Evolutionary conservation across 2,888 invertebrate species (phyloP).

Genomic region (Hypomecis atomaria): DNA sequence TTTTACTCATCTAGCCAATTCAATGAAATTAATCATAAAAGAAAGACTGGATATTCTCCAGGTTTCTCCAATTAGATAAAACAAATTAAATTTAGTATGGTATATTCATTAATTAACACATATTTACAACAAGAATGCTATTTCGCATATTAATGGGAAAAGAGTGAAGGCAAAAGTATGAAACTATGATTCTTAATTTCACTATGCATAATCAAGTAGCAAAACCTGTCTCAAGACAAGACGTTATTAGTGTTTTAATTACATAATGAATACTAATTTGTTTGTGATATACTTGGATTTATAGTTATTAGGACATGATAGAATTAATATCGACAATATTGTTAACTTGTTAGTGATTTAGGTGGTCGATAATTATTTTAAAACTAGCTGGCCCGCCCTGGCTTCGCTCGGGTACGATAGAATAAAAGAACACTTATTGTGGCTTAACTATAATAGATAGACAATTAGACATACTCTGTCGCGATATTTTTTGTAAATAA

Average conservation of each 20-base stretch:
- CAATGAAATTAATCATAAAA: too few species aligned
- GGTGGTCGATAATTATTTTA: not conserved
- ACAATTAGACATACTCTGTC: too few species aligned
- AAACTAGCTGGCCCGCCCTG: too few species aligned
- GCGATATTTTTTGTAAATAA: too few species aligned
- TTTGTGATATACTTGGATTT: conserved; percentile 6
- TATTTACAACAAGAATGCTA: not conserved
- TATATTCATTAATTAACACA: too few species aligned
- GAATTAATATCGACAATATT: not conserved
- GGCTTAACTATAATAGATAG: too few species aligned
- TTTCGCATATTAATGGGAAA: conserved; percentile 6
- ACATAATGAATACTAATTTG: not conserved
- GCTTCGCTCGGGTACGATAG: too few species aligned
- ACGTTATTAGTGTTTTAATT: conserved; percentile 4
- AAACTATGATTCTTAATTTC: conserved; percentile 3
- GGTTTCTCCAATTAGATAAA: too few species aligned
- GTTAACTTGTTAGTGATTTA: not conserved
- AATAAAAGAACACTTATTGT: too few species aligned
- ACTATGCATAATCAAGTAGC: not conserved
- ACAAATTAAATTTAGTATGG: too few species aligned
- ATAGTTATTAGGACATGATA: not conserved
- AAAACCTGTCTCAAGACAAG: not conserved
- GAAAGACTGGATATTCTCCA: too few species aligned
- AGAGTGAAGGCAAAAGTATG: conserved; percentile 6
- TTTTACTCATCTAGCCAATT: too few species aligned